Conservation (phyloP, 2,888 invertebrate species). For the Punctoribates punctum region DNA sequence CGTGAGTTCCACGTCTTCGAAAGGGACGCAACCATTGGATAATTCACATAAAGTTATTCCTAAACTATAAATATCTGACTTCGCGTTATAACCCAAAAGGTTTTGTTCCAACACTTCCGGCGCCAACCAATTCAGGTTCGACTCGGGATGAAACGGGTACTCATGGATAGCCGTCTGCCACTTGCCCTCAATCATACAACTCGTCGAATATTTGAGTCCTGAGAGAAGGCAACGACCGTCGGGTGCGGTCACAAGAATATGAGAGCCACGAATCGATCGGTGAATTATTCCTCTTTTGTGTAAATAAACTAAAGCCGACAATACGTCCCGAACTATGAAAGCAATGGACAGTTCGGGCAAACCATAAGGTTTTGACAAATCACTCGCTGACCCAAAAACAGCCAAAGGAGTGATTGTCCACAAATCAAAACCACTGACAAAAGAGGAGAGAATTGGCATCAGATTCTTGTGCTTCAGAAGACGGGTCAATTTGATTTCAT, state of each 20-base stretch:
- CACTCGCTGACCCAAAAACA: conserved; percentile 59
- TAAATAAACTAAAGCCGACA: conserved; percentile 75
- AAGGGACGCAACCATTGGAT: conserved; percentile 83
- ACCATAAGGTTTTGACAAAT: conserved; percentile 56
- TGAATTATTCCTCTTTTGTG: conserved; percentile 65
- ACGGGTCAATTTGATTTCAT: conserved; percentile 69
- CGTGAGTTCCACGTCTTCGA: conserved; percentile 76
- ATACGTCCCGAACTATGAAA: conserved; percentile 70
- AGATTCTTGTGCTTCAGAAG: conserved; percentile 76
- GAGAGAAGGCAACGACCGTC: conserved; percentile 69
- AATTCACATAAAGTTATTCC: conserved; percentile 83
- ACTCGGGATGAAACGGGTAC: conserved; percentile 67
- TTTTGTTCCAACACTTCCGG: conserved; percentile 87
- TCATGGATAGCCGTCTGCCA: conserved; percentile 68
- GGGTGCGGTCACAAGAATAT: conserved; percentile 68
- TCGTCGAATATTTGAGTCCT: conserved; percentile 74
- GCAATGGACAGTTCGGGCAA: conserved; percentile 77
- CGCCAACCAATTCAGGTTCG: conserved; percentile 82
- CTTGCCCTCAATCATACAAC: conserved; percentile 67
- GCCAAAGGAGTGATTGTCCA: conserved; percentile 76
- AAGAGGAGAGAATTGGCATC: conserved; percentile 69
- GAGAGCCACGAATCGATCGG: conserved; percentile 76
- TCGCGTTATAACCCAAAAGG: conserved; percentile 78
- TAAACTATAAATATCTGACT: conserved; percentile 85
- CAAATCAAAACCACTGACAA: conserved; percentile 71